phyloP scores from a whole-genome alignment of 1,140 invertebrate species.

The Chionoecetes opilio region DNA sequence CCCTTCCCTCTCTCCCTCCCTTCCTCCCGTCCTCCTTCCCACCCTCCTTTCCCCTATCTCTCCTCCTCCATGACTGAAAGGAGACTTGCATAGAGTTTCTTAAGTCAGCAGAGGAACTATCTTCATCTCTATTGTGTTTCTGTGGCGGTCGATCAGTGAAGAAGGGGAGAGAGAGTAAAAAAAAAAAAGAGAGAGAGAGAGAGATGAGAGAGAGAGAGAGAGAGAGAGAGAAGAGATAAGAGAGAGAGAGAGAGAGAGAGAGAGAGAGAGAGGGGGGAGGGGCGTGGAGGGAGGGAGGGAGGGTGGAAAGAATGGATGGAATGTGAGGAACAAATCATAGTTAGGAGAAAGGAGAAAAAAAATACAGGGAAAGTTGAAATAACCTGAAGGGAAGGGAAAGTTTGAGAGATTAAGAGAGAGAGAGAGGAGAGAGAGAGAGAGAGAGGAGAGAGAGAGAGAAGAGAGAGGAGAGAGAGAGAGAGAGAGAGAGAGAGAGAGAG shows the following conservation, averaged over 20 bases:
- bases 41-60: background rate
- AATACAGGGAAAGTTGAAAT: background rate
- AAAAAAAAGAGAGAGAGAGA: background rate
- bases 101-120: constrained; percentile 20
- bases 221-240: background rate
- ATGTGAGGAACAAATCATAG: background rate
- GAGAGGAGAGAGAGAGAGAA: background rate
- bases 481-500: too few species aligned
- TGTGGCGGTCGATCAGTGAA: constrained; percentile 13
- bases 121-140: background rate
- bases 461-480: background rate
- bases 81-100: constrained; percentile 13
- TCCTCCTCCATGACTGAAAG: background rate
- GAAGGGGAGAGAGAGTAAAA: background rate
- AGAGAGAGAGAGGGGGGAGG: background rate
- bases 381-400: background rate
- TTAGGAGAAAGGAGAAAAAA: background rate
- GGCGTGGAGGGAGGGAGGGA: background rate
- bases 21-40: background rate
- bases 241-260: background rate
- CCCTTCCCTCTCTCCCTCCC: background rate
- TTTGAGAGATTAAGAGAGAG: background rate
- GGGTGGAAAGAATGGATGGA: constrained; percentile 18
- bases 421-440: background rate
- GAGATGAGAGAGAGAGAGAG: too few species aligned